A percentile compares a stretch with the other conserved stretches of the same genome.
Conservation (phyloP, 2,113 vertebrate genomes). For the Corythoichthys haematopterus region DNA sequence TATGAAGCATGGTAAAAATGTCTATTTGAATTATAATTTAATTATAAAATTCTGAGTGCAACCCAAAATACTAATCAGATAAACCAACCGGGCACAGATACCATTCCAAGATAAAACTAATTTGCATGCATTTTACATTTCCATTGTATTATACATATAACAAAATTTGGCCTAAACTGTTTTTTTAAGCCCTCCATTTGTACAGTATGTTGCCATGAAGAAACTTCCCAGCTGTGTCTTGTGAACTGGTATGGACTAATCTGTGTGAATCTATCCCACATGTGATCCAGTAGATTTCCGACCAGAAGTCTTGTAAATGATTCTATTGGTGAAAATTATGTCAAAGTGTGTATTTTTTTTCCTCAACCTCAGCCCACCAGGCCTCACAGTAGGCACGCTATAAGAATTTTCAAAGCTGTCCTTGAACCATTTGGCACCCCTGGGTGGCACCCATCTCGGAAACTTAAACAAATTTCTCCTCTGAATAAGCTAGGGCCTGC, state of each 20-base stretch:
- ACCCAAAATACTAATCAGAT: not conserved
- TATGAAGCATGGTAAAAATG: not conserved
- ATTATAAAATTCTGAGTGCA: not conserved
- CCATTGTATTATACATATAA: not conserved
- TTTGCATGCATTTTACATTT: not conserved
- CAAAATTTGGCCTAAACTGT: not conserved
- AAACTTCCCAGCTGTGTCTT: not conserved
- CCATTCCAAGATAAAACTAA: not conserved
- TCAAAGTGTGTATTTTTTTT: slow-evolving; percentile 26
- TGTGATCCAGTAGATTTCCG: slow-evolving; percentile 23
- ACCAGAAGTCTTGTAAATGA: slow-evolving; percentile 11
- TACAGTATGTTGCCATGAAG: not conserved
- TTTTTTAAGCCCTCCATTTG: not conserved
- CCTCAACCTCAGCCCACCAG: slow-evolving; percentile 27
- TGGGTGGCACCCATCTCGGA: slow-evolving; percentile 55
- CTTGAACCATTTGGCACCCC: slow-evolving; percentile 62
- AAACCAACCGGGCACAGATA: not conserved
- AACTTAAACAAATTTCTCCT: slow-evolving; percentile 71
- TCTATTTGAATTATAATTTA: not conserved
- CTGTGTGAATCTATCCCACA: not conserved
- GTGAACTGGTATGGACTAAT: not conserved
- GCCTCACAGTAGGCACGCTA: slow-evolving; percentile 59
- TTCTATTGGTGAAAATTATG: slow-evolving; percentile 28
- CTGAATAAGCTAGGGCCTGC: slow-evolving; percentile 55
- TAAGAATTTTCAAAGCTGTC: slow-evolving; percentile 67